Evolutionary conservation across 2,797 vertebrate genomes (phyloP), one percentile per base, ranked within the genome.

Genomic region (Cossypha heuglini): DNA sequence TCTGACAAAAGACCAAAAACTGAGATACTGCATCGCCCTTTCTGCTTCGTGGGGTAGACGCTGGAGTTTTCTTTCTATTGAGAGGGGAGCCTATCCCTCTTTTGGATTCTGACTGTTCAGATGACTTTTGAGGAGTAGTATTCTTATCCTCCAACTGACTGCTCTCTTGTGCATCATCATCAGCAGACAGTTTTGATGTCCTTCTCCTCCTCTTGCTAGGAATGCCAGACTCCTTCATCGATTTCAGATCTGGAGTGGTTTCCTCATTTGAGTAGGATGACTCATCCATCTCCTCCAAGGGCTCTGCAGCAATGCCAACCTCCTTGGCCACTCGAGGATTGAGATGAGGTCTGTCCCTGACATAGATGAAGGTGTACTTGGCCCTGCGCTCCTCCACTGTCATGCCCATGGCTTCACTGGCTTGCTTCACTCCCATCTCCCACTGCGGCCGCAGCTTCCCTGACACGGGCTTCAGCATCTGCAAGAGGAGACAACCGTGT

Each of bases 401-500:
- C 98, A 99, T 98, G 97, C 76, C 20, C 28, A 98, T 91, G 2
- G 99, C 99, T 89, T 99, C 99, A 21, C 98, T 98, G 37, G 99
- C 99, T 93, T 99, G 99, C 46, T 98, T 97, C 49, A 99, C 91
- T 7, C 99, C 99, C 94, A 98, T 97, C 91, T 98, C 98, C 99
- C 99, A 99, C 97, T 99, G 99, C 6, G 97, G 98, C 75, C 98
- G 97, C 91, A 99, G 94, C 89, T 99, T 99, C 58, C 98, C 98
- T 4, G 99, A 98, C 51, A 99, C 98, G 2, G 98, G 98, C 40
- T 98, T 98, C 37, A 98, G 86, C 78, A 98, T 96, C 98, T 98
- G 94, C 14, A 78, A 80, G 59, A 31, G 35, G 46, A 83, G 7
- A 66, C 2, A 5, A 31, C 7, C 29, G 3, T 0, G 4, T 93